phyloP scores from a whole-genome alignment of 92 coral and sea anemone genomes.

The Epizoanthus stellaris region DNA sequence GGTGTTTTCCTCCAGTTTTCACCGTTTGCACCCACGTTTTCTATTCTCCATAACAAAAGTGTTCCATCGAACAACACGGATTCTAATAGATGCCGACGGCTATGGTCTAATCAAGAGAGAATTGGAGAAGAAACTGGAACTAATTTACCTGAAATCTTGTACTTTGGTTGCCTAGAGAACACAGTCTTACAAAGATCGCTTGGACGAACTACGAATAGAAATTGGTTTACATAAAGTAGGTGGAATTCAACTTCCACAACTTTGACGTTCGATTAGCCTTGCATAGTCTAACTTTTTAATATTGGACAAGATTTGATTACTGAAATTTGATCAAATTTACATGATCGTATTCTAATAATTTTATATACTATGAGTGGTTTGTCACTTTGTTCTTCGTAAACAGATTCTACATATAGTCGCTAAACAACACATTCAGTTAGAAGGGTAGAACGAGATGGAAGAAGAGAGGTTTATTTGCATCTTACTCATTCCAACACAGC shows the following conservation, averaged over 20 bases:
- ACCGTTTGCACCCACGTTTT: slow-evolving; percentile 41
- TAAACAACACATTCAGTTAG: too few relatives aligned
- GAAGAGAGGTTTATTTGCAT: too few relatives aligned
- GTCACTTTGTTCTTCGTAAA: too few relatives aligned
- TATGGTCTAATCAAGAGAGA: slow-evolving; percentile 58
- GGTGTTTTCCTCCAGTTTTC: slow-evolving; percentile 54
- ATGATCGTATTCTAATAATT: too few relatives aligned
- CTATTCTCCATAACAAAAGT: slow-evolving; percentile 54
- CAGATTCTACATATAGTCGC: too few relatives aligned
- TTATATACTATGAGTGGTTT: too few relatives aligned
- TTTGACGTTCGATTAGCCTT: not conserved
- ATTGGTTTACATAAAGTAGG: slow-evolving; percentile 50
- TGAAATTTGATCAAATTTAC: too few relatives aligned
- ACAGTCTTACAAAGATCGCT: slow-evolving; percentile 32
- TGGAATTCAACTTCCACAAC: not conserved
- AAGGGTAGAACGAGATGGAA: too few relatives aligned
- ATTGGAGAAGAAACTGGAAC: slow-evolving; percentile 44
- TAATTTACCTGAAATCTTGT: slow-evolving; percentile 41
- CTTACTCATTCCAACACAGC: too few relatives aligned
- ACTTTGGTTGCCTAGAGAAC: slow-evolving; percentile 1
- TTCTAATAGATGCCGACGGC: slow-evolving; percentile 45
- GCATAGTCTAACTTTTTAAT: too few relatives aligned
- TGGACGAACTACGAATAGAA: not conserved
- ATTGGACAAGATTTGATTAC: too few relatives aligned
- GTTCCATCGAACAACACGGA: slow-evolving; percentile 53